These are phyloP conservation scores for Eptesicus fuscus DNA, from an alignment of 2,113 vertebrate genomes.

Conservation along the genomic window DNA sequence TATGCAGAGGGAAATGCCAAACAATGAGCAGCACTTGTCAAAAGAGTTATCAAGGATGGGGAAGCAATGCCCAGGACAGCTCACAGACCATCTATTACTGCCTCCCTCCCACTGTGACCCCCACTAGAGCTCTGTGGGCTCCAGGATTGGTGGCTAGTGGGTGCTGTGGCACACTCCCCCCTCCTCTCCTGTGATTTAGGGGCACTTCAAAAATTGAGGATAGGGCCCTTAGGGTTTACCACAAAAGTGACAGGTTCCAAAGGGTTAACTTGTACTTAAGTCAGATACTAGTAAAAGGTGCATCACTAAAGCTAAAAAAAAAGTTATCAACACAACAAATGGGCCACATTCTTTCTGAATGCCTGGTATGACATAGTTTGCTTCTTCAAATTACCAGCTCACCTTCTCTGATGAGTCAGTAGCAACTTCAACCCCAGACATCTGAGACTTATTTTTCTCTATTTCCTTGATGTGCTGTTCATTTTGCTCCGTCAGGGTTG, in stretches of 20 bases:
- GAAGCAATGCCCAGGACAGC: background rate
- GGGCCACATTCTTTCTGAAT: background rate
- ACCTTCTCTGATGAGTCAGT: slow-evolving; percentile 88
- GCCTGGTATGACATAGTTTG: background rate
- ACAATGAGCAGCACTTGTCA: background rate
- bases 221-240: background rate
- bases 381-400: slow-evolving; percentile 22
- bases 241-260: background rate
- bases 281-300: background rate
- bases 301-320: background rate
- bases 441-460: slow-evolving; percentile 67
- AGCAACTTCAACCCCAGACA: background rate
- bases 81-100: background rate
- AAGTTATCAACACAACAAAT: background rate
- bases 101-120: background rate
- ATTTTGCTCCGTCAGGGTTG: slow-evolving; percentile 77
- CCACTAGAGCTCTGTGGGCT: background rate
- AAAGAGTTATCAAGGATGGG: background rate
- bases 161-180: background rate
- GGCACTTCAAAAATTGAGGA: background rate
- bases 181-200: background rate
- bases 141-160: background rate
- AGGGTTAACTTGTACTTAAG: background rate
- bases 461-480: slow-evolving; percentile 77
- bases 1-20: background rate